phyloP scores from a whole-genome alignment of 2,113 vertebrate genomes.

The Podocnemis expansa region DNA sequence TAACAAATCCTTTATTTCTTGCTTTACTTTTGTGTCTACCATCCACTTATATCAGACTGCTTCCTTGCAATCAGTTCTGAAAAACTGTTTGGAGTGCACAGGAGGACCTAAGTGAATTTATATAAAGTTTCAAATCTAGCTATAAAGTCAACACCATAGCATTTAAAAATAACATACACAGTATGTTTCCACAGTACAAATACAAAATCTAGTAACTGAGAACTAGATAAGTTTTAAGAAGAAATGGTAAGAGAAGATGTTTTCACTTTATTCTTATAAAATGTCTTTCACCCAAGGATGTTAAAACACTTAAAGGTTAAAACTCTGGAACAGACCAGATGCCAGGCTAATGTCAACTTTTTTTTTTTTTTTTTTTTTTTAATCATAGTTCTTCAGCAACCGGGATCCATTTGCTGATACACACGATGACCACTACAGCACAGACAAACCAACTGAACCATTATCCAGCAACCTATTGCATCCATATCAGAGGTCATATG shows the following conservation, averaged over 20 bases:
- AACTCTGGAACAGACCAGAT: not conserved
- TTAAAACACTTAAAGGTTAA: not conserved
- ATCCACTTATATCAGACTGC: conserved; percentile 46
- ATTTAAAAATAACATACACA: not conserved
- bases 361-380: too few species aligned
- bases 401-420: not conserved
- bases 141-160: not conserved
- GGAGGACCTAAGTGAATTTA: not conserved
- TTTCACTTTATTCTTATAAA: not conserved
- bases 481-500: not conserved
- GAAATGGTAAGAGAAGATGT: not conserved
- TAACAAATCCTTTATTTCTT: conserved; percentile 29
- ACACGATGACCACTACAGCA: not conserved
- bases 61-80: not conserved
- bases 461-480: not conserved
- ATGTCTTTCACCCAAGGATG: not conserved
- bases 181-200: not conserved
- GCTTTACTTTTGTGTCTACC: conserved; percentile 12
- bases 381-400: not conserved
- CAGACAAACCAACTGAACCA: not conserved
- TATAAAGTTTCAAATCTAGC: not conserved
- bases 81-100: not conserved
- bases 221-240: not conserved
- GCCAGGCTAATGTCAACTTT: not conserved
- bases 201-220: not conserved